A percentile compares a stretch with the other conserved stretches of the same genome.
Conservation (phyloP, 1,140 invertebrate genomes). For the Ceratina australensis region DNA sequence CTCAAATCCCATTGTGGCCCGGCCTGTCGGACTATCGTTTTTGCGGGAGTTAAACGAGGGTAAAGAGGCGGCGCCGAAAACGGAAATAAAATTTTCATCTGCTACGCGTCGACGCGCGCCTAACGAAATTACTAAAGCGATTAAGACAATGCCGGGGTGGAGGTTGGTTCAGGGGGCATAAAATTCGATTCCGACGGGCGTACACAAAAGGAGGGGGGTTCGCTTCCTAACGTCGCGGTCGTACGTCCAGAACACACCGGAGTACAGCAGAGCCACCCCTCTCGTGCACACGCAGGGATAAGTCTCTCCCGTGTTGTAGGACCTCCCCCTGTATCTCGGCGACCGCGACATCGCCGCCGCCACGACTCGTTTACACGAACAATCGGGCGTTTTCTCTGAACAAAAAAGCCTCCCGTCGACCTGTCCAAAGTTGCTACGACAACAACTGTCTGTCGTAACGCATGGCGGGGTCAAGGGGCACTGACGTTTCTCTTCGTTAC, state of each 20-base stretch:
- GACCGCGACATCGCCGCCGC: constrained; percentile 45
- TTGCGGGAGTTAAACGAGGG: constrained; percentile 9
- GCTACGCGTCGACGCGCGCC: constrained; percentile 11
- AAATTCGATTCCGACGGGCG: constrained; percentile 22
- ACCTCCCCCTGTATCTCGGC: neutral
- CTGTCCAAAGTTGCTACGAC: constrained; percentile 62
- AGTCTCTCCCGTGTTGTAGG: too few relatives aligned
- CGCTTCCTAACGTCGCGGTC: constrained; percentile 26
- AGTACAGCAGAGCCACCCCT: constrained; percentile 39
- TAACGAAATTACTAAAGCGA: constrained; percentile 44
- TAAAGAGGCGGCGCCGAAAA: constrained; percentile 9
- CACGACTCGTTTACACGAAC: constrained; percentile 59
- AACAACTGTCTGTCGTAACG: constrained; percentile 58
- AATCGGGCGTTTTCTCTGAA: constrained; percentile 57
- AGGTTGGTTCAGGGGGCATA: constrained; percentile 2
- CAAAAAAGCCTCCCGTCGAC: constrained; percentile 63
- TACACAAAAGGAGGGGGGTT: constrained; percentile 1
- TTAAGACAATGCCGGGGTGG: constrained; percentile 36
- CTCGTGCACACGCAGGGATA: too few relatives aligned
- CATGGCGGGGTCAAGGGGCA: constrained; percentile 57
- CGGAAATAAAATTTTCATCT: constrained; percentile 50
- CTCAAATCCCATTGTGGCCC: constrained; percentile 11
- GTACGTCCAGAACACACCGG: neutral
- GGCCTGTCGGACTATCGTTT: constrained; percentile 8
- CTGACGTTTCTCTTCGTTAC: constrained; percentile 47